Evolutionary conservation across 2,888 invertebrate species (phyloP).

Genomic region (Lacanobia oleracea): DNA sequence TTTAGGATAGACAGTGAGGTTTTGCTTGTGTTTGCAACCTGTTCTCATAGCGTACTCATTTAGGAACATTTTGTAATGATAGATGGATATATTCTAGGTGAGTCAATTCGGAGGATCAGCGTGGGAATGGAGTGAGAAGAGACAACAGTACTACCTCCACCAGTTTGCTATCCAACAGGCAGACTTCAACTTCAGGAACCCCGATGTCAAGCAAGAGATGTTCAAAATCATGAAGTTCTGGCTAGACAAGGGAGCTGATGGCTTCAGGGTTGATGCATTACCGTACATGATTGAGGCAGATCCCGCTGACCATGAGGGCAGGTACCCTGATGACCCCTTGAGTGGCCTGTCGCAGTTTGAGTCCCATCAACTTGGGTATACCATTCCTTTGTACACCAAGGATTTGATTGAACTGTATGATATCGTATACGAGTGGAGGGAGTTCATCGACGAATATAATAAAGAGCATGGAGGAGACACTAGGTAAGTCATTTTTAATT

Average conservation of each 20-base stretch:
- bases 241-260: slow-evolving; percentile 94
- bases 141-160: slow-evolving; percentile 93
- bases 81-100: slow-evolving; percentile 71
- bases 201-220: slow-evolving; percentile 88
- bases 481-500: slow-evolving; percentile 74
- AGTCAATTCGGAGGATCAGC: slow-evolving; percentile 92
- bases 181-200: slow-evolving; percentile 93
- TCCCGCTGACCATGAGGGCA: slow-evolving; percentile 78
- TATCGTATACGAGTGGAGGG: slow-evolving; percentile 90
- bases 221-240: slow-evolving; percentile 92
- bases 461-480: slow-evolving; percentile 81
- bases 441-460: slow-evolving; percentile 87
- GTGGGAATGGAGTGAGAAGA: slow-evolving; percentile 92
- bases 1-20: not conserved
- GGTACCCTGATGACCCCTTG: slow-evolving; percentile 89
- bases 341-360: slow-evolving; percentile 84
- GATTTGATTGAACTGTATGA: slow-evolving; percentile 91
- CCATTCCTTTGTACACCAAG: slow-evolving; percentile 91
- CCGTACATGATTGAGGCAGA: slow-evolving; percentile 90
- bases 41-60: not conserved
- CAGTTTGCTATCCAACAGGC: slow-evolving; percentile 92
- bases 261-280: slow-evolving; percentile 93
- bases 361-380: slow-evolving; percentile 89
- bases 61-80: not conserved
- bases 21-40: too few species aligned